A percentile compares a stretch with the other conserved stretches of the same genome.
phyloP scores from a whole-genome alignment of 2,113 vertebrate species.

The Hirundichthys speculiger region DNA sequence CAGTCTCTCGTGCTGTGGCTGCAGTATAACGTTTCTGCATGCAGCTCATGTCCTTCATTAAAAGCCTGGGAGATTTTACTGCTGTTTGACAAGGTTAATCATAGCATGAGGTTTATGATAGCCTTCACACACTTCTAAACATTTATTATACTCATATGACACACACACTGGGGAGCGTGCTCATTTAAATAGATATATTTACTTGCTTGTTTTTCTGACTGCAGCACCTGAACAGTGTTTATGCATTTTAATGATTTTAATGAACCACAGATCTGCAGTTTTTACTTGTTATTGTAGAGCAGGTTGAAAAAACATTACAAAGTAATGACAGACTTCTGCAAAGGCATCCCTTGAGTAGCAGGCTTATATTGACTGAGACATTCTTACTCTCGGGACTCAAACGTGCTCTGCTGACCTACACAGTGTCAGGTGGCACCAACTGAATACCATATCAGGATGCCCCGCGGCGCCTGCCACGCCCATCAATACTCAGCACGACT shows the following conservation, averaged over 20 bases:
- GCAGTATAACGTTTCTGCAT: background rate
- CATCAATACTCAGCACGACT: constrained; percentile 13
- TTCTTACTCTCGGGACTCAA: background rate
- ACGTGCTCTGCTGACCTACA: constrained; percentile 11
- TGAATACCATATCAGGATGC: constrained; percentile 15
- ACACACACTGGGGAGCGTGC: background rate
- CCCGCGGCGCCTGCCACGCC: constrained; percentile 19
- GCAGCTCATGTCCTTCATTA: constrained; percentile 19
- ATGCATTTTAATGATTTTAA: background rate
- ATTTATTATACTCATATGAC: background rate
- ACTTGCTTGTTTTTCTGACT: constrained; percentile 24
- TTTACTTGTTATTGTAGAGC: background rate
- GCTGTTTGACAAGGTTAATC: constrained; percentile 33
- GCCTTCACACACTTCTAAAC: background rate
- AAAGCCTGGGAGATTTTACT: constrained; percentile 18
- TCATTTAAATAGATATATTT: background rate
- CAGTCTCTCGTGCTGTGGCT: background rate
- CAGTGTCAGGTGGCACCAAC: constrained; percentile 28
- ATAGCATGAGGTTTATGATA: constrained; percentile 2
- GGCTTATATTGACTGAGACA: background rate
- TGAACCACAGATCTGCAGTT: background rate
- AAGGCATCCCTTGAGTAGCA: background rate
- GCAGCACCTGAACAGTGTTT: constrained; percentile 28
- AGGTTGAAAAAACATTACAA: no score
- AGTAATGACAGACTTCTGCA: background rate